Conservation (phyloP, 2,113 vertebrate genomes). For the Muscicapa adusta region DNA sequence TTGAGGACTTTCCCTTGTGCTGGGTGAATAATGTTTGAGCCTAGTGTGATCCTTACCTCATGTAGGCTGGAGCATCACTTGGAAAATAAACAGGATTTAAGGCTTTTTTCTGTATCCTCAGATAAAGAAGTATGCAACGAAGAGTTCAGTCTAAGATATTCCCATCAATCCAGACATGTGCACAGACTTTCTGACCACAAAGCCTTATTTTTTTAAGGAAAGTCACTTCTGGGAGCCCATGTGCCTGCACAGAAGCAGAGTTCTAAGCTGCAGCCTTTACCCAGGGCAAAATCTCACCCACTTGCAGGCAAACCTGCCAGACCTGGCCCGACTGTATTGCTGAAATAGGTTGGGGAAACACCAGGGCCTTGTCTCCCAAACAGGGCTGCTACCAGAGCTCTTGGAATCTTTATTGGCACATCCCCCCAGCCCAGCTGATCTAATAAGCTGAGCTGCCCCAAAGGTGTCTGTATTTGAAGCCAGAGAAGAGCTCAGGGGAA, state of each 20-base stretch:
- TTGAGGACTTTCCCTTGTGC: not conserved
- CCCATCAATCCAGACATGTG: not conserved
- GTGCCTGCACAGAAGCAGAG: not conserved
- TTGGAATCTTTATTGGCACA: not conserved
- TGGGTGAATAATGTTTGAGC: not conserved
- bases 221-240: not conserved
- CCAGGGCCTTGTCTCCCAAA: not conserved
- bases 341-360: not conserved
- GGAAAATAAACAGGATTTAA: not conserved
- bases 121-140: not conserved
- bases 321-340: accelerated
- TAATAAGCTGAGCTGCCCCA: not conserved
- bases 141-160: not conserved
- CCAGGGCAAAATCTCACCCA: not conserved
- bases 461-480: not conserved
- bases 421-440: not conserved
- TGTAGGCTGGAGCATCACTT: not conserved
- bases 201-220: not conserved
- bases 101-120: not conserved
- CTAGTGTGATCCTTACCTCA: not conserved
- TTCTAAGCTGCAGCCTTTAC: not conserved
- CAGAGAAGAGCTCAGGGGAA: not conserved
- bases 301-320: not conserved
- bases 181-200: not conserved
- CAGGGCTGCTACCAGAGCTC: not conserved